These are phyloP conservation scores for Chesias legatella DNA, from an alignment of 2,888 invertebrate genomes.

Conservation along the genomic window DNA sequence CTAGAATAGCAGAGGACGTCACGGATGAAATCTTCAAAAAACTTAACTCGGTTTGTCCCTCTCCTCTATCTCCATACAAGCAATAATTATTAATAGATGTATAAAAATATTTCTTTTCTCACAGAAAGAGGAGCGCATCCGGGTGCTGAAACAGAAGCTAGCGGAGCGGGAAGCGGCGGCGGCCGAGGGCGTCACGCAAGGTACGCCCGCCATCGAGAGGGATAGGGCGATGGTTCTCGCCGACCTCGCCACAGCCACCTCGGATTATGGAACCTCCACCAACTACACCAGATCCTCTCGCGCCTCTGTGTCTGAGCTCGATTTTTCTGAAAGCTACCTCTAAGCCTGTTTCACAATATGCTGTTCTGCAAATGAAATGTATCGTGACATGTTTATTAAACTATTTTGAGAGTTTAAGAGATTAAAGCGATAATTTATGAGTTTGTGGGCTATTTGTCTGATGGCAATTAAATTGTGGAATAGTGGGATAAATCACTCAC, in stretches of 20 bases:
- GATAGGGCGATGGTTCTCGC: slow-evolving; percentile 85
- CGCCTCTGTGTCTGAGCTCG: slow-evolving; percentile 92
- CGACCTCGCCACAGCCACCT: slow-evolving; percentile 89
- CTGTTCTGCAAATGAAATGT: slow-evolving; percentile 1
- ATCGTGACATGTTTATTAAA: no score
- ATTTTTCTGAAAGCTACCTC: slow-evolving; percentile 93
- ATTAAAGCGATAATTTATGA: no score
- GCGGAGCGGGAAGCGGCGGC: slow-evolving; percentile 87
- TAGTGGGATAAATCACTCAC: no score
- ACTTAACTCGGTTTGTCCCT: no score
- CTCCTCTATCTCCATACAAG: no score
- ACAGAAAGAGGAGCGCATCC: slow-evolving; percentile 95
- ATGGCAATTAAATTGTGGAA: no score
- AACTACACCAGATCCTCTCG: slow-evolving; percentile 90
- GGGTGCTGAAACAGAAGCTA: slow-evolving; percentile 88
- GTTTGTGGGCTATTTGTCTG: no score
- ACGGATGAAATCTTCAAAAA: no score
- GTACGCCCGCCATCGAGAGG: slow-evolving; percentile 80
- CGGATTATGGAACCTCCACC: slow-evolving; percentile 88
- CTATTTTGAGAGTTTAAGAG: no score
- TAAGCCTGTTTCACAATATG: slow-evolving; percentile 45
- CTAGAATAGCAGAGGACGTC: no score
- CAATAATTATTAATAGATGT: no score
- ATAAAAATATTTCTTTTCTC: slow-evolving; percentile 33
- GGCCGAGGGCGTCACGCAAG: slow-evolving; percentile 82